Evolutionary conservation across 2,888 invertebrate genomes (phyloP).

Genomic region (Venusia cambrica): DNA sequence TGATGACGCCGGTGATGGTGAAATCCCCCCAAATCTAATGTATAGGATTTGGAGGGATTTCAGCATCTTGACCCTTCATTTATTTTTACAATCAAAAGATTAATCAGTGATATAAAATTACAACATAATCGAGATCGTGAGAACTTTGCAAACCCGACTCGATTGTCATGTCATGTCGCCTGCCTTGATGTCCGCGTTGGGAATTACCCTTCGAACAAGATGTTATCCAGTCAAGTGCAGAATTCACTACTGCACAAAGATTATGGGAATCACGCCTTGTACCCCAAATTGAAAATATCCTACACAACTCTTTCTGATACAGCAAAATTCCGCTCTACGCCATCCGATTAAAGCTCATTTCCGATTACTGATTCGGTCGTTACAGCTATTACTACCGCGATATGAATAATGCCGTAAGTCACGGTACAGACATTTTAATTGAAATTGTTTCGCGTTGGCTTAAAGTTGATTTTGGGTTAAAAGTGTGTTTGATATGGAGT

Average conservation of each 20-base stretch:
- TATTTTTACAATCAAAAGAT: too few relatives aligned
- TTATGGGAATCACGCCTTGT: conserved; percentile 74
- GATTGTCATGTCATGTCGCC: too few relatives aligned
- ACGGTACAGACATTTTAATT: conserved; percentile 20
- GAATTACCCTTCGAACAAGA: conserved; percentile 53
- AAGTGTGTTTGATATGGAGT: conserved; percentile 48
- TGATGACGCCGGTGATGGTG: too few relatives aligned
- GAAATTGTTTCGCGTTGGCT: conserved; percentile 4
- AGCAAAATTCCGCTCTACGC: background rate
- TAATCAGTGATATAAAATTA: too few relatives aligned
- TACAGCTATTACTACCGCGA: conserved; percentile 39
- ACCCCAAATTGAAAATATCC: conserved; percentile 32
- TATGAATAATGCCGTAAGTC: conserved; percentile 37
- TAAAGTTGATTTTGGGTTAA: conserved; percentile 36
- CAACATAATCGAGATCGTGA: conserved; percentile 53
- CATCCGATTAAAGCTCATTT: conserved; percentile 35
- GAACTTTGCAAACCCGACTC: conserved; percentile 38
- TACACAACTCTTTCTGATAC: conserved; percentile 14
- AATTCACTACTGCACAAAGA: conserved; percentile 70
- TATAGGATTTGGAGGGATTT: too few relatives aligned
- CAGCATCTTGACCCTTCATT: too few relatives aligned
- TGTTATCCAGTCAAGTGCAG: conserved; percentile 74
- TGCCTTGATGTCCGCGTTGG: conserved; percentile 26
- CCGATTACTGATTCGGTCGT: conserved; percentile 9
- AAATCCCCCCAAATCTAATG: too few relatives aligned